Evolutionary conservation across 1,140 invertebrate genomes (phyloP).

Genomic region (Microplitis mediator): DNA sequence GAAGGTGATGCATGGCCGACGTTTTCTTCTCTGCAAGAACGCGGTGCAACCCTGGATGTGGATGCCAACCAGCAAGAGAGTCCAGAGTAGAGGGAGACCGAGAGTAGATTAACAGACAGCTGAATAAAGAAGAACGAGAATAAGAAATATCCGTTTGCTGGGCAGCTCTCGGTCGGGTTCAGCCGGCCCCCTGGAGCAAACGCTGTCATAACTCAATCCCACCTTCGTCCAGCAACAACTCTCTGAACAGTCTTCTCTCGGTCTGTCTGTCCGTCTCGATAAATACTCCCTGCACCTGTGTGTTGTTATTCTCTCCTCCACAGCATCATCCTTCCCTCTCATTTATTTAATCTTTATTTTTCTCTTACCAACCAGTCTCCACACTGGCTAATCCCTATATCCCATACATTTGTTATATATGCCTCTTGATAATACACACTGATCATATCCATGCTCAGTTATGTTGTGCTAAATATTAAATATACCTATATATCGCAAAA

Average conservation of each 20-base stretch:
- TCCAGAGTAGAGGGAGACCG: slow-evolving; percentile 16
- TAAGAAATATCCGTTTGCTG: slow-evolving; percentile 45
- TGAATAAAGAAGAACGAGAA: slow-evolving; percentile 57
- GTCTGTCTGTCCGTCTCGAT: slow-evolving; percentile 22
- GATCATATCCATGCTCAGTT: background rate
- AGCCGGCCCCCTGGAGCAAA: slow-evolving; percentile 60
- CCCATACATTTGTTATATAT: slow-evolving; percentile 19
- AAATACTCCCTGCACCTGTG: slow-evolving; percentile 32
- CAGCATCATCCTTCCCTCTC: background rate
- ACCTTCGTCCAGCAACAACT: slow-evolving; percentile 50
- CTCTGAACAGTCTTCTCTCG: slow-evolving; percentile 11
- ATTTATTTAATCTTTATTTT: slow-evolving; percentile 6
- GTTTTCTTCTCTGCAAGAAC: slow-evolving; percentile 39
- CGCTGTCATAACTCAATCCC: slow-evolving; percentile 65
- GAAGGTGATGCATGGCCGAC: slow-evolving; percentile 62
- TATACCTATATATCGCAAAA: background rate
- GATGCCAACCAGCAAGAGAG: background rate
- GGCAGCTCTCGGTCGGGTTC: slow-evolving; percentile 40
- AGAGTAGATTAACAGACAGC: slow-evolving; percentile 41
- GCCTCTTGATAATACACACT: slow-evolving; percentile 9
- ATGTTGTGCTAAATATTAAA: slow-evolving; percentile 18
- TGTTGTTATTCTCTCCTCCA: slow-evolving; percentile 8
- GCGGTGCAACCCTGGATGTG: slow-evolving; percentile 21
- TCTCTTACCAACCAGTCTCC: slow-evolving; percentile 17
- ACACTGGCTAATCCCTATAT: slow-evolving; percentile 23